Evolutionary conservation across 2,888 invertebrate genomes (phyloP).

Genomic region (Luffia ferchaultella): DNA sequence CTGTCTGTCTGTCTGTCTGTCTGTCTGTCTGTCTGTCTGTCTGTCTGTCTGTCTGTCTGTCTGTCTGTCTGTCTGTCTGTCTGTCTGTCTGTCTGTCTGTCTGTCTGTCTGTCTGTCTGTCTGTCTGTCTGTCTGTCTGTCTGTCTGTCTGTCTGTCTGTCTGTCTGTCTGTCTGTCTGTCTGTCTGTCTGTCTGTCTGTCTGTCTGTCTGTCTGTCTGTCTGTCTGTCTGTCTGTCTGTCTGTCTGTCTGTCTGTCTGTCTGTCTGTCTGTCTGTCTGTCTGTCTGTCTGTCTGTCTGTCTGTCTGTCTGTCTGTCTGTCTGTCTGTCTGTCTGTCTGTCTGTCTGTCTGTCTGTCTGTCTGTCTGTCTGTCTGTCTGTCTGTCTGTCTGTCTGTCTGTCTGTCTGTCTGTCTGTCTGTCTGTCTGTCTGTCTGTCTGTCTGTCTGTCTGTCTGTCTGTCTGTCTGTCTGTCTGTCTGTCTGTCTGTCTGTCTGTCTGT

Average conservation of each 20-base stretch:
- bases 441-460: constrained; percentile 16
- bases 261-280: constrained; percentile 15
- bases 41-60: constrained; percentile 14
- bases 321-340: constrained; percentile 11
- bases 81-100: constrained; percentile 15
- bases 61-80: constrained; percentile 15
- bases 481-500: constrained; percentile 18
- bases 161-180: constrained; percentile 16
- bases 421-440: constrained; percentile 16
- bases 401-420: constrained; percentile 17
- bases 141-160: constrained; percentile 14
- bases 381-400: constrained; percentile 14
- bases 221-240: constrained; percentile 12
- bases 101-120: constrained; percentile 14
- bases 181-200: constrained; percentile 16
- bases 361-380: constrained; percentile 13
- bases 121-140: constrained; percentile 13
- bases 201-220: constrained; percentile 14
- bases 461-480: constrained; percentile 17
- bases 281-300: constrained; percentile 14
- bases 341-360: constrained; percentile 14
- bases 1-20: constrained; percentile 14
- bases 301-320: constrained; percentile 11
- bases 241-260: constrained; percentile 13
- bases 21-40: constrained; percentile 14